Conservation (phyloP, 1,140 invertebrate genomes). For the Panonychus citri region DNA sequence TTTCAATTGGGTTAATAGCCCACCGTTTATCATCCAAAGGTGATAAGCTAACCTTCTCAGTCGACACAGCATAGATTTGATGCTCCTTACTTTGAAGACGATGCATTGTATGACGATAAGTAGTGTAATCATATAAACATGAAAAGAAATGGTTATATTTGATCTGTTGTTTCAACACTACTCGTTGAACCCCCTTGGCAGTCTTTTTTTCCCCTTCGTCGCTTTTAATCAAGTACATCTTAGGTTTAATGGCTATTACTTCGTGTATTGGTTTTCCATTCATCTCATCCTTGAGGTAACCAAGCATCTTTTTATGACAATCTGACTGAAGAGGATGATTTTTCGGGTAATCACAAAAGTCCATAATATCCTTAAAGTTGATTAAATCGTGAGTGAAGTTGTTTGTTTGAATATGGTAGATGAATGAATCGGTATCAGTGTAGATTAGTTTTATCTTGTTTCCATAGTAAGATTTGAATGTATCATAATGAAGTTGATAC, state of each 20-base stretch:
- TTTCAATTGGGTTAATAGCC: background rate
- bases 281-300: constrained; percentile 29
- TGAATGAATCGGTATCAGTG: constrained; percentile 11
- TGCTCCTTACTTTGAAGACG: background rate
- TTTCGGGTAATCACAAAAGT: constrained; percentile 14
- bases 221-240: constrained; percentile 12
- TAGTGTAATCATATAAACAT: background rate
- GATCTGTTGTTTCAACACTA: background rate
- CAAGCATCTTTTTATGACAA: constrained; percentile 27
- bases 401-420: constrained; percentile 9
- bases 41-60: background rate
- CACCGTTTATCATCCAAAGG: background rate
- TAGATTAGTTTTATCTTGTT: constrained; percentile 10
- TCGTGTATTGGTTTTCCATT: constrained; percentile 20
- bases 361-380: constrained; percentile 8
- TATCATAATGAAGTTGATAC: constrained; percentile 18
- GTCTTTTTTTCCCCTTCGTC: background rate
- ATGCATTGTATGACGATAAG: background rate
- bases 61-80: background rate
- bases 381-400: constrained; percentile 14
- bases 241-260: constrained; percentile 23
- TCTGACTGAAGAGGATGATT: constrained; percentile 11
- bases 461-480: constrained; percentile 15
- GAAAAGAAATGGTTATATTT: background rate
- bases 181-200: background rate